Percentiles rank a stretch among this genome's conserved stretches.
phyloP scores from a whole-genome alignment of 2,113 vertebrate genomes.

The Upupa epops region DNA sequence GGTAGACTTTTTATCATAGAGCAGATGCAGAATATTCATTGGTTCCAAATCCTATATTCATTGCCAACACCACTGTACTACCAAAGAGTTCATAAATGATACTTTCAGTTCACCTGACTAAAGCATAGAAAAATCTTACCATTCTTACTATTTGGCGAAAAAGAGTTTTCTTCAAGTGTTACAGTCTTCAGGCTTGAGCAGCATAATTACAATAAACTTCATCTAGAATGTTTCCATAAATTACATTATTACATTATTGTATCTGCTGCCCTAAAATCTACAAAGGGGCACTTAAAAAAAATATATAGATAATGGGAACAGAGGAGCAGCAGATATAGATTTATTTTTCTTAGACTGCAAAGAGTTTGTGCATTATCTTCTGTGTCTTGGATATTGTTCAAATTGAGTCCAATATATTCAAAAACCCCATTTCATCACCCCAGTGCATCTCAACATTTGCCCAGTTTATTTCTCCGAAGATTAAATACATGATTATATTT shows the following conservation, averaged over 20 bases:
- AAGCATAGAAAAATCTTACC: too few species aligned
- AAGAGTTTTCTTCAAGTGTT: background rate
- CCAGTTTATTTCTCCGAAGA: background rate
- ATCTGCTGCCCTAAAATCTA: background rate
- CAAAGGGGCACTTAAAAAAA: background rate
- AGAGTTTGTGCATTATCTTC: background rate
- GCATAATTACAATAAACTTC: background rate
- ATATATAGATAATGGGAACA: background rate
- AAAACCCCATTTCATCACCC: background rate
- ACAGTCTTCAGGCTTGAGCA: background rate
- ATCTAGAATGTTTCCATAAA: background rate
- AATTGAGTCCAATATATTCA: background rate
- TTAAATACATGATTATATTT: background rate
- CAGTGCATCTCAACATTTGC: background rate
- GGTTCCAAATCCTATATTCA: constrained; percentile 76
- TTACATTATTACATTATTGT: background rate
- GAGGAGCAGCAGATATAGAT: background rate
- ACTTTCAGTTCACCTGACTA: background rate
- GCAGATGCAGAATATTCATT: constrained; percentile 60
- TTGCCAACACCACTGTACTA: constrained; percentile 59
- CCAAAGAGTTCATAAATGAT: background rate
- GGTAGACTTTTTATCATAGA: constrained; percentile 63
- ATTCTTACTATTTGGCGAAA: background rate
- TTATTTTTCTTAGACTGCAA: background rate
- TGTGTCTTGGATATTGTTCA: background rate